Conservation (phyloP, 2,113 vertebrate genomes). For the Euleptes europaea region DNA sequence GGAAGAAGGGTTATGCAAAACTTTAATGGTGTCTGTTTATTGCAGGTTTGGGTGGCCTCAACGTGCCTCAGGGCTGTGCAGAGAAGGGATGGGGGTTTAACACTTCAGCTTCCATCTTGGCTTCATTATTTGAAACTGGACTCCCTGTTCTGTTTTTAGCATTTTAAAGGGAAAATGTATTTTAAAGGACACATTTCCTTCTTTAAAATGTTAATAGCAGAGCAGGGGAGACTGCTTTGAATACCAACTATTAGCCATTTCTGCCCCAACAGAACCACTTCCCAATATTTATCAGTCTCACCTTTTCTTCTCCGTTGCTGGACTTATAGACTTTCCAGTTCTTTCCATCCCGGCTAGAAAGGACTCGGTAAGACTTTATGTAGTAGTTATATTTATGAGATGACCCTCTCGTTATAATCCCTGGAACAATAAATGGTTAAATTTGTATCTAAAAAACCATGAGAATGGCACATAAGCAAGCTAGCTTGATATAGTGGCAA, state of each 20-base stretch:
- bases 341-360: constrained; percentile 80
- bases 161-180: too few relatives aligned
- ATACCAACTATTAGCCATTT: too few relatives aligned
- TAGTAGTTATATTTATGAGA: constrained; percentile 65
- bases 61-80: too few relatives aligned
- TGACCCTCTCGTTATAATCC: constrained; percentile 79
- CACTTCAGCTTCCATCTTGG: too few relatives aligned
- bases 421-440: constrained; percentile 47
- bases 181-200: too few relatives aligned
- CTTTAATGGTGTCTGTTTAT: accelerated
- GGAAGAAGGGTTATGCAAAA: accelerated
- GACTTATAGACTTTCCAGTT: constrained; percentile 83
- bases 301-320: constrained; percentile 76
- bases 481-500: too few relatives aligned
- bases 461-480: not conserved
- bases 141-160: too few relatives aligned
- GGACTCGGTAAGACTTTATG: constrained; percentile 73
- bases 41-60: too few relatives aligned
- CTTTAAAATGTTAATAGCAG: too few relatives aligned
- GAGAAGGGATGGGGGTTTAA: too few relatives aligned
- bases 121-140: too few relatives aligned
- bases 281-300: constrained; percentile 21
- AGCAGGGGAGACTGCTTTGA: too few relatives aligned
- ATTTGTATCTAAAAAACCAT: not conserved
- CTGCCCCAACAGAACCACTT: not conserved